A percentile compares a stretch with the other conserved stretches of the same genome.
These are phyloP conservation scores for Bicyclus anynana DNA, from an alignment of 1,140 invertebrate genomes.

Conservation along the genomic window DNA sequence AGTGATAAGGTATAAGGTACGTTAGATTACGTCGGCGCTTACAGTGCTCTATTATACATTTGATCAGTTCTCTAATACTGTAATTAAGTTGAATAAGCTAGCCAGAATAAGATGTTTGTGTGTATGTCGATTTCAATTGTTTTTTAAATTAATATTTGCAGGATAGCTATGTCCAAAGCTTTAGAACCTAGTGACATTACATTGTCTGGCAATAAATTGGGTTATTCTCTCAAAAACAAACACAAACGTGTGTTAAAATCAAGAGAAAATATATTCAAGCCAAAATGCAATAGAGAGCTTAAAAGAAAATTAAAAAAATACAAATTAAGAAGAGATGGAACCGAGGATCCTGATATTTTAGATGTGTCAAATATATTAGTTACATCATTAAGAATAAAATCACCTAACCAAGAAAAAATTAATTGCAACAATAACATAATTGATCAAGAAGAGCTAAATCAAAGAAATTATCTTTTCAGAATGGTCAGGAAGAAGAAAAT, in stretches of 20 bases:
- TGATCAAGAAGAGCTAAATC: slow-evolving; percentile 28
- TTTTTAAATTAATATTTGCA: slow-evolving; percentile 23
- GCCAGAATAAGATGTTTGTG: not conserved
- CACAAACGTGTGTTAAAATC: slow-evolving; percentile 36
- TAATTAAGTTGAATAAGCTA: too few relatives aligned
- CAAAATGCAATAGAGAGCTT: slow-evolving; percentile 46
- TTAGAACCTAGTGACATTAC: slow-evolving; percentile 13
- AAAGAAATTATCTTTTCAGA: slow-evolving; percentile 57
- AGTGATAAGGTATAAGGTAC: too few relatives aligned
- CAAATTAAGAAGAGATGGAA: slow-evolving; percentile 56
- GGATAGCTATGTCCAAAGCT: slow-evolving; percentile 36
- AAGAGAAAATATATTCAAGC: slow-evolving; percentile 48
- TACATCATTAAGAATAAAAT: slow-evolving; percentile 48
- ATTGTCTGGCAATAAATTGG: slow-evolving; percentile 9
- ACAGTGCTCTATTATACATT: too few relatives aligned
- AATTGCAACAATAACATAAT: slow-evolving; percentile 11
- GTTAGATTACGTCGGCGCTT: too few relatives aligned
- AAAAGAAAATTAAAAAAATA: slow-evolving; percentile 64
- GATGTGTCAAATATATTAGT: slow-evolving; percentile 55
- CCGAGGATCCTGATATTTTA: slow-evolving; percentile 61
- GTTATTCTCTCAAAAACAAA: slow-evolving; percentile 25
- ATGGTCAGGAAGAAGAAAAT: slow-evolving; percentile 47
- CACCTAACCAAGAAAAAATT: slow-evolving; percentile 34
- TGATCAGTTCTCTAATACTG: too few relatives aligned
- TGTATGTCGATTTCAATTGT: not conserved